A percentile compares a stretch with the other conserved stretches of the same genome.
phyloP scores from a whole-genome alignment of 1,140 invertebrate genomes.

The Heliconius nattereri region DNA sequence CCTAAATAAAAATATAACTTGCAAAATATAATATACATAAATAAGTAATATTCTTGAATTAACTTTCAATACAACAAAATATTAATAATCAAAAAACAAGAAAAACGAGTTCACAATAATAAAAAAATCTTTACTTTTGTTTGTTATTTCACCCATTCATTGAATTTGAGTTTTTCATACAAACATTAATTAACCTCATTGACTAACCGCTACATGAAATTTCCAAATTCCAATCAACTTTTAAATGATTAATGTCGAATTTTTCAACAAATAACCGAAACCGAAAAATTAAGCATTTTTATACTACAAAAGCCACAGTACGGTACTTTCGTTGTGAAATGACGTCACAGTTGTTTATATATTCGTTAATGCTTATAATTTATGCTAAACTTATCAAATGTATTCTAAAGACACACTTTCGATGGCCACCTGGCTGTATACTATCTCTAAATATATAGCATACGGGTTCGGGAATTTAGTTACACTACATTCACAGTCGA shows the following conservation, averaged over 20 bases:
- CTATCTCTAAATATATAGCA: constrained; percentile 36
- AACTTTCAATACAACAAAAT: not conserved
- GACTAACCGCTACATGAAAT: not conserved
- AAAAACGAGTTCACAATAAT: not conserved
- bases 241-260: not conserved
- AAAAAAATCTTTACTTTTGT: not conserved
- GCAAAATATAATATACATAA: not conserved
- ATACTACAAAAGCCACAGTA: constrained; percentile 29
- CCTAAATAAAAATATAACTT: no score
- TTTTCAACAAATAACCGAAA: constrained; percentile 19
- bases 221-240: constrained; percentile 11
- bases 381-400: constrained; percentile 41
- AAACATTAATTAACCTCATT: constrained; percentile 9
- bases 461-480: constrained; percentile 26
- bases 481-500: constrained; percentile 7
- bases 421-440: constrained; percentile 29
- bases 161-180: not conserved
- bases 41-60: not conserved
- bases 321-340: constrained; percentile 29
- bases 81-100: not conserved
- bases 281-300: constrained; percentile 12
- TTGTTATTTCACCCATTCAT: not conserved
- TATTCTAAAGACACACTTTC: constrained; percentile 40
- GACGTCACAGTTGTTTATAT: constrained; percentile 29
- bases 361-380: constrained; percentile 35